Percentiles rank a stretch among this genome's conserved stretches.
These are phyloP conservation scores for Microcebus tavaratra DNA, from an alignment of 2,113 vertebrate species.

Conservation along the genomic window DNA sequence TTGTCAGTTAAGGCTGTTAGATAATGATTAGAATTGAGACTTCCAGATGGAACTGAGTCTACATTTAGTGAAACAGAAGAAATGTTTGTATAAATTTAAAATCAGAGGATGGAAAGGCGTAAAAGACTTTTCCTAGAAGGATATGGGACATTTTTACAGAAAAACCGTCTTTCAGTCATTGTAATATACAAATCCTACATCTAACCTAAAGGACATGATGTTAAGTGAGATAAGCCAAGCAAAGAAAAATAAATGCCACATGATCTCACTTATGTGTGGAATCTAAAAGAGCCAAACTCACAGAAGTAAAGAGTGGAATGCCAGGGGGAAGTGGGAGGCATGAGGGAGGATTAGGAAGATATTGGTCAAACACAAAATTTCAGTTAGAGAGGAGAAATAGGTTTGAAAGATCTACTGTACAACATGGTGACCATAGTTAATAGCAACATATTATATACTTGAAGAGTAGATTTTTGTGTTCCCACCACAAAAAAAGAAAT, in stretches of 20 bases:
- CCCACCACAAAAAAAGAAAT: not conserved
- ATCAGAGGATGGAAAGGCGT: not conserved
- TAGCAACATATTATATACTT: not conserved
- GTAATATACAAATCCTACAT: not conserved
- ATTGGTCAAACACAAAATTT: not conserved
- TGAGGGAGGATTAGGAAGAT: not conserved
- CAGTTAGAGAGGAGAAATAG: not conserved
- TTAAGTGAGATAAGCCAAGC: not conserved
- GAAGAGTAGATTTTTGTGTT: not conserved
- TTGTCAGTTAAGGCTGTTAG: not conserved
- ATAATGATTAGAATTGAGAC: not conserved
- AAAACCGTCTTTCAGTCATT: not conserved
- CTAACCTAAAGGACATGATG: not conserved
- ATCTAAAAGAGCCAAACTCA: not conserved
- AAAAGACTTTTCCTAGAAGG: not conserved
- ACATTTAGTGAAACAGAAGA: conserved; percentile 22
- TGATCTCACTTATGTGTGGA: not conserved
- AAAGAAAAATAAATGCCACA: not conserved
- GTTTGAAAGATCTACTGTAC: not conserved
- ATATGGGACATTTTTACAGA: not conserved
- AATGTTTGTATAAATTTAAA: conserved; percentile 31
- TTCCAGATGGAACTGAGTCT: not conserved
- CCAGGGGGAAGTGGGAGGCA: not conserved
- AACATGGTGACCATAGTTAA: not conserved
- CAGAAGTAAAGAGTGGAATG: not conserved